Evolutionary conservation across 2,797 vertebrate genomes (phyloP).

Genomic region (Coregonus sp.): DNA sequence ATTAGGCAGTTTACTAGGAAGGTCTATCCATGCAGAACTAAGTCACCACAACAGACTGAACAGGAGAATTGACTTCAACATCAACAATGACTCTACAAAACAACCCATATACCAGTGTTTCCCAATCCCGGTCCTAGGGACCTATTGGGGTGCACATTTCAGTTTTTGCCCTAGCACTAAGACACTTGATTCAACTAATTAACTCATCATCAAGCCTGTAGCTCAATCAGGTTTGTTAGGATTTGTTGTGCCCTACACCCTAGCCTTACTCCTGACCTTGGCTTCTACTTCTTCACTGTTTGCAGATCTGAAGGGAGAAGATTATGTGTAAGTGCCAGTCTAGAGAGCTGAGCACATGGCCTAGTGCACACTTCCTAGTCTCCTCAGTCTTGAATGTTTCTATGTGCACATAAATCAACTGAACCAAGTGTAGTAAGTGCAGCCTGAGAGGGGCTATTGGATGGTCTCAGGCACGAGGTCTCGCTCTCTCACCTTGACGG

Average conservation of each 20-base stretch:
- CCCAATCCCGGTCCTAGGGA: background rate
- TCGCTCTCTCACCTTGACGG: constrained; percentile 83
- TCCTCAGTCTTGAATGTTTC: no score
- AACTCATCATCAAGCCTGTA: background rate
- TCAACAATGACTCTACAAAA: background rate
- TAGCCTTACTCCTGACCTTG: no score
- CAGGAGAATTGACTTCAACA: background rate
- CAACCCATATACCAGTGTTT: background rate
- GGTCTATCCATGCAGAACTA: constrained; percentile 47
- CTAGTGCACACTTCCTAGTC: background rate
- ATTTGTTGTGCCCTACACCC: no score
- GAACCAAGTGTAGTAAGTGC: no score
- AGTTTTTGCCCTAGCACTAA: background rate
- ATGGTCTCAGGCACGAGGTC: background rate
- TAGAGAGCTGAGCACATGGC: no score
- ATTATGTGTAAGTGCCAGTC: no score
- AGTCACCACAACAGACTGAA: constrained; percentile 28
- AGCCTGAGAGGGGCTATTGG: background rate
- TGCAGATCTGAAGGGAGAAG: no score
- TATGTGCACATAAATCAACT: no score
- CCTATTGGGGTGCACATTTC: background rate
- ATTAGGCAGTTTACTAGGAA: constrained; percentile 53
- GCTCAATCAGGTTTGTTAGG: no score
- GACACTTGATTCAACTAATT: background rate
- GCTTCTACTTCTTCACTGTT: no score